Base-by-base conservation (phyloP, 2,797 vertebrate genomes). In the Buceros bicornis region DNA sequence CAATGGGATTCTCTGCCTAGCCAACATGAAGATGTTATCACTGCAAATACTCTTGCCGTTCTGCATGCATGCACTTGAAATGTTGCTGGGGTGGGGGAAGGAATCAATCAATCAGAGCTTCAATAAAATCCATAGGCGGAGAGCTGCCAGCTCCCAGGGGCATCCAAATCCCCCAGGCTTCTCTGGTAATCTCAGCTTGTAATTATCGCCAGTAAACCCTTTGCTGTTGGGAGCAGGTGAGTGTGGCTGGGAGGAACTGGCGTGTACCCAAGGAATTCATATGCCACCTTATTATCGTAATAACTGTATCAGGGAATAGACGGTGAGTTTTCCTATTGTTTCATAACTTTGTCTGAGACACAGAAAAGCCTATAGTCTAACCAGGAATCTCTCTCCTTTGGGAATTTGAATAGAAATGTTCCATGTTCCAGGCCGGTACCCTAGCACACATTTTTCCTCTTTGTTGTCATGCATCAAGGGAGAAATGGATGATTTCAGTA, bases 201-300 rank as follows among this genome's bases (percentile, higher is more conserved):
- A 90, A 94, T 96, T 89, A 95, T 90, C 57, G 66, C 19, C 82
- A 47, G 86, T 54, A 87, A 93, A 90, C 82, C 82, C 40, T 95
- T 57, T 64, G 47, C 70, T 77, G 56, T 21, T 35, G 53, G 85
- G 85, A 89, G 80, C 87, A 77, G 90, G 88, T 89, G 70, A 95
- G 73, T 16, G 77, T 3, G 1, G 48, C 54, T 90, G 8, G 48
- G 57, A 88, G 51, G 85, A 95, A 4, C 64, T 92, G 94, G 93
- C 40, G 8, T 11, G 10, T 43, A 80, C 64, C 91, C 94, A 91
- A 84, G 77, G 77, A 84, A 60, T 87, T 76, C 89, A 13, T 28
- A 16, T 19, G 21, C 17, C 17, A n/a, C 54, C 11, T 90, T 82
- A 73, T 91, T 95, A 88, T 67, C 79, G 56, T 10, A 88, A 65